Evolutionary conservation across 2,888 invertebrate genomes (phyloP).

Genomic region (Allolobophora icterica): DNA sequence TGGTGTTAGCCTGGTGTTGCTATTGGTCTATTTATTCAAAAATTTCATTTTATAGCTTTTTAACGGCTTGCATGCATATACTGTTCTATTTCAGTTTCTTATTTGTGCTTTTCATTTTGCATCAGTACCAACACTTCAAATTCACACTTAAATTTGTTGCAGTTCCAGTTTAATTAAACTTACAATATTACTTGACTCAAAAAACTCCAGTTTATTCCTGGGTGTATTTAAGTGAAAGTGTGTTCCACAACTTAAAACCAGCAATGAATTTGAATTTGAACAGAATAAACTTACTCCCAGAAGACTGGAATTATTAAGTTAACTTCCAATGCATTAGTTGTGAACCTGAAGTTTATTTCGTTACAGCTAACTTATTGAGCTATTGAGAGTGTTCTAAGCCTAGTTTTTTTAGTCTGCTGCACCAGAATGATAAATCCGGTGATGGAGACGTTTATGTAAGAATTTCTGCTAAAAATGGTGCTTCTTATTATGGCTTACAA

Average conservation of each 20-base stretch:
- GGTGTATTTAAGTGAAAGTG: neutral
- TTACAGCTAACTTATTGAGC: neutral
- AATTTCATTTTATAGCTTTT: neutral
- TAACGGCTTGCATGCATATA: neutral
- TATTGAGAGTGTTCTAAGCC: neutral
- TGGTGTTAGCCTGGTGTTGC: neutral
- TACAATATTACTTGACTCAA: neutral
- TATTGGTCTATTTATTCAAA: neutral
- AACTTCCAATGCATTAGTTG: neutral
- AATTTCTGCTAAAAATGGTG: neutral
- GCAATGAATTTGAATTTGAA: neutral
- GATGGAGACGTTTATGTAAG: neutral
- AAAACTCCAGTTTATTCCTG: neutral
- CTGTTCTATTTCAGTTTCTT: neutral
- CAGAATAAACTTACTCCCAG: neutral
- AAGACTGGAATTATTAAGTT: neutral
- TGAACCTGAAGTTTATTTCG: neutral
- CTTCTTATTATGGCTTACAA: neutral
- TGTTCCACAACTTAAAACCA: neutral
- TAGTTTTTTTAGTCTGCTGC: neutral
- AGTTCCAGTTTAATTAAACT: neutral
- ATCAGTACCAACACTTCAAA: conserved; percentile 5
- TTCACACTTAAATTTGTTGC: neutral
- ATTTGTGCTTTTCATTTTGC: conserved; percentile 12
- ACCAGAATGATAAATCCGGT: neutral